Evolutionary conservation across 2,888 invertebrate genomes (phyloP), one percentile per base, ranked within the genome.

Genomic region (Philopedon plagiatum): DNA sequence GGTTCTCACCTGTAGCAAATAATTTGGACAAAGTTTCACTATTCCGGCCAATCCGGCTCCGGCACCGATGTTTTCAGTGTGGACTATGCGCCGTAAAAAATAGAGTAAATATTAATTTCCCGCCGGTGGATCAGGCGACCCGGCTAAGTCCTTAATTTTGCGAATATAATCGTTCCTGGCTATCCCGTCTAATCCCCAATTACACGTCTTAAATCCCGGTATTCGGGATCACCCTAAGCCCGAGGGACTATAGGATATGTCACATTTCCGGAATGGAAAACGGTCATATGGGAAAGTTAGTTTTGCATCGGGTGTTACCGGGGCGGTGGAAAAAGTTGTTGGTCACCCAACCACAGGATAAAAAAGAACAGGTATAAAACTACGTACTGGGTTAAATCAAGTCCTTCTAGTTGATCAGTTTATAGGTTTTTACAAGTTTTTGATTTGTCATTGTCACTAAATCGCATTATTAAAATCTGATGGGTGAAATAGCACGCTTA

Each of bases 131-230:
- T 75, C 49, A 75, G 69, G 66, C 73, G 54, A 41, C 68, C 69
- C 65, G 71, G 74, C 68, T 74, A 71, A 76, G 76, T 76, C 77
- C 77, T 78, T 78, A 77, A 78, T 78, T 79, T 78, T 76, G 75
- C 76, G 78, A 78, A 78, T 80, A 81, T 81, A 81, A 81, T 81
- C 79, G 77, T 75, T 75, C 71, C 70, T 75, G 78, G 77, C 77
- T 78, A 79, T 79, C 78, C 73, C 74, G 73, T 78, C 77, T 80
- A 80, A 81, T 79, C 81, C 79, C 79, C 81, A 80, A 81, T 81
- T 81, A 81, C 81, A 79, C 76, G 78, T 76, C 77, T 76, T 76
- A 80, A 80, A 80, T 79, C 80, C 80, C 73, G 68, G 69, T 67
- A 74, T 65, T 71, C 68, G 73, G 75, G 75, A 75, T 74, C 75